Evolutionary conservation across 2,113 vertebrate species (phyloP).

Genomic region (Romanogobio albipinnatus): DNA sequence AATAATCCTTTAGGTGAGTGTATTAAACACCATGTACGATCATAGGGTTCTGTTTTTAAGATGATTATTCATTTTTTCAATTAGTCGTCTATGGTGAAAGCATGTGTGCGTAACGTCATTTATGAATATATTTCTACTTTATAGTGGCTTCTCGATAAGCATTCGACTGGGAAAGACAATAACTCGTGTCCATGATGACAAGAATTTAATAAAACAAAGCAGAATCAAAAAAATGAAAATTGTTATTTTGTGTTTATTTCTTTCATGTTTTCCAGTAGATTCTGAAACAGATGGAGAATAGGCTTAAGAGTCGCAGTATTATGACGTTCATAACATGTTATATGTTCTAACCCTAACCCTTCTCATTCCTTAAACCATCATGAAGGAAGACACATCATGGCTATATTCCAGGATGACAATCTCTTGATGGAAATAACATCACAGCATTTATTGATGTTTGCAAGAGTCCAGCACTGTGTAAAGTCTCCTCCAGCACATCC

Average conservation of each 20-base stretch:
- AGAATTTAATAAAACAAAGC: constrained; percentile 54
- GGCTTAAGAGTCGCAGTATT: too few species aligned
- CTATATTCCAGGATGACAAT: too few species aligned
- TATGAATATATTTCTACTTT: constrained; percentile 33
- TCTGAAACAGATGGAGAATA: background rate
- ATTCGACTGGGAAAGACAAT: background rate
- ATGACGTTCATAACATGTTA: too few species aligned
- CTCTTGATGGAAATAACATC: too few species aligned
- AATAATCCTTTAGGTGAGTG: too few species aligned
- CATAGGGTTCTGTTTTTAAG: constrained; percentile 6
- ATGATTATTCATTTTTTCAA: background rate
- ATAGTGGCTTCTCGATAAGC: constrained; percentile 15
- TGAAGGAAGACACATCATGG: too few species aligned
- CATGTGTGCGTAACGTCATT: constrained; percentile 27
- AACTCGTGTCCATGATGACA: constrained; percentile 40
- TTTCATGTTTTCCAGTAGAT: background rate
- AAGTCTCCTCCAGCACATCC: too few species aligned
- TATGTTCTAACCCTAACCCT: too few species aligned
- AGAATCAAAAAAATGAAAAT: background rate
- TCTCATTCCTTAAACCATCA: too few species aligned
- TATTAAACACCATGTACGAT: background rate
- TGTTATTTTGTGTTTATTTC: constrained; percentile 38
- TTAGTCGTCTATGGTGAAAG: constrained; percentile 1
- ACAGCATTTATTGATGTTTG: too few species aligned
- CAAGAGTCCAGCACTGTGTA: too few species aligned